phyloP scores from a whole-genome alignment of 1,140 invertebrate species.

The Gyrodactylus bullatarudis region DNA sequence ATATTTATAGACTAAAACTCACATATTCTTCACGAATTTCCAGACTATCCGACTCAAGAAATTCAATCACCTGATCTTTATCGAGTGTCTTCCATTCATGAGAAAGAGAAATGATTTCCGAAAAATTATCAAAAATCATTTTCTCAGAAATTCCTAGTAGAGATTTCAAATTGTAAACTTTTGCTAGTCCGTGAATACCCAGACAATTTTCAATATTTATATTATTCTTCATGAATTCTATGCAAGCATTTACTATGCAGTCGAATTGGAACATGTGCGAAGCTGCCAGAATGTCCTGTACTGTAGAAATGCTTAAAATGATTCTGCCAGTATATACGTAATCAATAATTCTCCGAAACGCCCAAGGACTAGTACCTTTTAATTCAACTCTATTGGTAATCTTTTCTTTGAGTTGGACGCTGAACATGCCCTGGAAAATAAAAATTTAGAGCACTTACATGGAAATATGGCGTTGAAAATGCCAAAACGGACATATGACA shows the following conservation, averaged over 20 bases:
- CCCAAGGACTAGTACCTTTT: conserved; percentile 19
- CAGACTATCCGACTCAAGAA: not conserved
- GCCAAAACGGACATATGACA: conserved; percentile 21
- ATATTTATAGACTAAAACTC: not conserved
- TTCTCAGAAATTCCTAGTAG: not conserved
- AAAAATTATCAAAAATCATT: not conserved
- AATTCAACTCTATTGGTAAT: conserved; percentile 9
- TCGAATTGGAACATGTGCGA: conserved; percentile 20
- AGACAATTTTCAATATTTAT: not conserved
- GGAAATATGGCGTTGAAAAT: conserved; percentile 21
- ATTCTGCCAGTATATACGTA: conserved; percentile 18
- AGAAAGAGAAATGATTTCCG: not conserved
- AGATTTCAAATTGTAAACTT: not conserved
- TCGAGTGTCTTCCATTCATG: not conserved
- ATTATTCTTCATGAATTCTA: not conserved
- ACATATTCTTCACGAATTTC: not conserved
- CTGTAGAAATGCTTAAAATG: conserved; percentile 19
- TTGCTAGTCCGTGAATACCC: not conserved
- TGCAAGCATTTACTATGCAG: conserved; percentile 16
- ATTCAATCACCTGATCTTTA: not conserved
- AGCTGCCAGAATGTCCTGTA: conserved; percentile 20
- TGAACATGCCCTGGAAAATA: conserved; percentile 17
- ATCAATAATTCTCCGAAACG: conserved; percentile 19
- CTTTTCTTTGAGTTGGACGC: conserved; percentile 12
- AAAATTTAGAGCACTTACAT: conserved; percentile 24